Evolutionary conservation across 2,888 invertebrate genomes (phyloP).

Genomic region (Cryptus armator): DNA sequence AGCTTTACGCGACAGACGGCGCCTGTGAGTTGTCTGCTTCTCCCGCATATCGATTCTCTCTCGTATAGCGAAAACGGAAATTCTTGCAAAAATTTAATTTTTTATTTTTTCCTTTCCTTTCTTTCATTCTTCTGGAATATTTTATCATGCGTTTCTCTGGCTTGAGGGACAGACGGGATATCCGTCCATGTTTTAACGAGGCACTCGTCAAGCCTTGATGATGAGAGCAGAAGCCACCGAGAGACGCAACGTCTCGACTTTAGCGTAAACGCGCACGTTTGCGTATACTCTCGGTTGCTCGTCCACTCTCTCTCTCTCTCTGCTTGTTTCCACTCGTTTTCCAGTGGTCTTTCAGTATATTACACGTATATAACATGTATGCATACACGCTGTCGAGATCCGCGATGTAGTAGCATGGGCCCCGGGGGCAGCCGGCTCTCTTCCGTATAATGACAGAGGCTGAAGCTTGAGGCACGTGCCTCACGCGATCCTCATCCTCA

Average conservation of each 20-base stretch:
- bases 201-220: constrained; percentile 56
- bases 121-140: background rate
- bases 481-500: constrained; percentile 83
- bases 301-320: background rate
- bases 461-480: constrained; percentile 82
- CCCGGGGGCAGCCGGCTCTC: constrained; percentile 77
- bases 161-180: constrained; percentile 31
- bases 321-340: constrained; percentile 18
- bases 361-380: constrained; percentile 25
- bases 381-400: constrained; percentile 44
- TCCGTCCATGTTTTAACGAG: constrained; percentile 63
- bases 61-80: constrained; percentile 7
- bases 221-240: constrained; percentile 45
- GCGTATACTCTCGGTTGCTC: constrained; percentile 20
- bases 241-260: constrained; percentile 50
- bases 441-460: constrained; percentile 81
- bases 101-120: background rate
- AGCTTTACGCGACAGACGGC: constrained; percentile 51
- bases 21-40: constrained; percentile 27
- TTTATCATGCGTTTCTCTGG: constrained; percentile 6
- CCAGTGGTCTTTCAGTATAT: constrained; percentile 41
- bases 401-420: constrained; percentile 68
- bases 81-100: constrained; percentile 25
- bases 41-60: constrained; percentile 37
- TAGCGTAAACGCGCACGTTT: constrained; percentile 64